These are phyloP conservation scores for Actinia tenebrosa DNA, from an alignment of 64 coral and sea anemone species.

Conservation along the genomic window DNA sequence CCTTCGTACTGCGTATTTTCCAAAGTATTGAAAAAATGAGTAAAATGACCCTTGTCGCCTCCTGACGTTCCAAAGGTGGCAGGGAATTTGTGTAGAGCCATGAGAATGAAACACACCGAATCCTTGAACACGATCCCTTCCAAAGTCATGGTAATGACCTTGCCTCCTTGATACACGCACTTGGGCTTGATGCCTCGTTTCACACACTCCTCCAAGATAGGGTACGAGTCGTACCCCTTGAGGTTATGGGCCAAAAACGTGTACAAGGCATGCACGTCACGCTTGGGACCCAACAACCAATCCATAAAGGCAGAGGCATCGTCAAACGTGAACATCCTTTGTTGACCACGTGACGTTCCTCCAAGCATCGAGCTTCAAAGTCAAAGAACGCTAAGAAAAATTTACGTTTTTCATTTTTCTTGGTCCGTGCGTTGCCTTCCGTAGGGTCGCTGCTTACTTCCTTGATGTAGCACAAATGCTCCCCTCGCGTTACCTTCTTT, in stretches of 20 bases:
- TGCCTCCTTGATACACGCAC: not conserved
- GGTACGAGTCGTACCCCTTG: not conserved
- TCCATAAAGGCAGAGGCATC: not conserved
- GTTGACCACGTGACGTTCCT: not conserved
- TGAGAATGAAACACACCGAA: constrained; percentile 17
- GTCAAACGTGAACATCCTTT: not conserved
- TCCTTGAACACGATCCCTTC: constrained; percentile 22
- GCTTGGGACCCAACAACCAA: not conserved
- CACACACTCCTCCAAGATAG: not conserved
- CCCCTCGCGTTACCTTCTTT: not conserved
- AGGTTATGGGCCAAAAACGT: not conserved
- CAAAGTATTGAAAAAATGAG: constrained; percentile 37
- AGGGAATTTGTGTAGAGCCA: not conserved
- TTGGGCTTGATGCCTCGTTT: not conserved
- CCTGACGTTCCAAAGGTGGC: not conserved
- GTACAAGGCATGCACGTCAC: too few species aligned
- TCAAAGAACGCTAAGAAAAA: not conserved
- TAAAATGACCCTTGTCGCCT: constrained; percentile 36
- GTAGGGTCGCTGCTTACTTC: not conserved
- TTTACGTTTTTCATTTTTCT: too few species aligned
- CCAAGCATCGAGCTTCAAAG: not conserved
- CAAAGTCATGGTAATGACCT: not conserved
- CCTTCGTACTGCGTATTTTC: constrained; percentile 13
- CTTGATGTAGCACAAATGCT: not conserved
- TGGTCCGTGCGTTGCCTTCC: too few species aligned